phyloP scores from a whole-genome alignment of 2,797 vertebrate genomes.

The Neopelma chrysocephalum region DNA sequence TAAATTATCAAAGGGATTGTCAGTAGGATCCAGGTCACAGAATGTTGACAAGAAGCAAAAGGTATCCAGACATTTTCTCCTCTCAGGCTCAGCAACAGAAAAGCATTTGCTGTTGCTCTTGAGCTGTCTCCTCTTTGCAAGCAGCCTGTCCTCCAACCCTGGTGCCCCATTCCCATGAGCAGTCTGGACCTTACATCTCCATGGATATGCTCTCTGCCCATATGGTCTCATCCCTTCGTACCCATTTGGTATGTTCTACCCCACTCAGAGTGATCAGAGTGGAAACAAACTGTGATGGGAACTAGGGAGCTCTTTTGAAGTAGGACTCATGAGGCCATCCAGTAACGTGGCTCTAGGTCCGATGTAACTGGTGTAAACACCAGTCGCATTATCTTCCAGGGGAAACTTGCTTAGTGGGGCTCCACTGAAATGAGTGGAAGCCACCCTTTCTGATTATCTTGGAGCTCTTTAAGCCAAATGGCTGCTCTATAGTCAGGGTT shows the following conservation, averaged over 20 bases:
- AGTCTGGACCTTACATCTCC: background rate
- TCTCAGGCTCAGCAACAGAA: background rate
- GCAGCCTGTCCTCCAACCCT: background rate
- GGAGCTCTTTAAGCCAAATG: background rate
- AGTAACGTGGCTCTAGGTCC: background rate
- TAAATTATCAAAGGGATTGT: background rate
- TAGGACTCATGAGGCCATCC: background rate
- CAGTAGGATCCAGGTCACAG: background rate
- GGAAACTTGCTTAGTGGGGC: background rate
- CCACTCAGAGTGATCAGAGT: background rate
- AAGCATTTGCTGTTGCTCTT: background rate
- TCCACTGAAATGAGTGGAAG: background rate
- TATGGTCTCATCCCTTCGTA: background rate
- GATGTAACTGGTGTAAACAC: background rate
- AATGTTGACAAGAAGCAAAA: background rate
- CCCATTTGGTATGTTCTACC: fast-evolving
- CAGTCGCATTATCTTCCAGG: background rate
- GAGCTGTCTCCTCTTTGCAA: background rate
- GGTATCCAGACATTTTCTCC: background rate
- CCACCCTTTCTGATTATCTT: background rate
- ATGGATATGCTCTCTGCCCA: background rate
- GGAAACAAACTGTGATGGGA: background rate
- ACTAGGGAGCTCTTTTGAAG: background rate
- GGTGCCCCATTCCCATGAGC: fast-evolving
- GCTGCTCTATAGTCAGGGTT: background rate